Percentiles rank a stretch among this genome's conserved stretches.
Evolutionary conservation across 2,888 invertebrate species (phyloP).

Genomic region (Scrobipalpa costella): DNA sequence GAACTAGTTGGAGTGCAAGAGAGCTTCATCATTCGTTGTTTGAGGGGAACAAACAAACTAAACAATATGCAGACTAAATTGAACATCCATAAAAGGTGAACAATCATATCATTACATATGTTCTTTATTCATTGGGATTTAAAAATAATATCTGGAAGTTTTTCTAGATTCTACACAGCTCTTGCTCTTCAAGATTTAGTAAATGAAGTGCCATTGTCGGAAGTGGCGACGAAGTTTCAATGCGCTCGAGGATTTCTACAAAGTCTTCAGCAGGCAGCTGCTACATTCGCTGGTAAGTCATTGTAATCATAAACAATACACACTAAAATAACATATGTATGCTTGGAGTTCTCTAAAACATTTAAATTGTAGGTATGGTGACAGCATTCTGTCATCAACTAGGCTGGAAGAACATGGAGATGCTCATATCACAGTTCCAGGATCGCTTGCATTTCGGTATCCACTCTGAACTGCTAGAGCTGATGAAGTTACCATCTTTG

Average conservation of each 20-base stretch:
- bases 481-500: slow-evolving; percentile 91
- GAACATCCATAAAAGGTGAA: slow-evolving; percentile 84
- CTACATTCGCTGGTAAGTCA: slow-evolving; percentile 92
- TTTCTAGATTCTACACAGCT: slow-evolving; percentile 90
- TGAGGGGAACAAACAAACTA: slow-evolving; percentile 84
- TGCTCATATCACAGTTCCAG: slow-evolving; percentile 95
- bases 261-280: slow-evolving; percentile 95
- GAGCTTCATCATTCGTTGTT: slow-evolving; percentile 89
- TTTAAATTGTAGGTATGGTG: slow-evolving; percentile 89
- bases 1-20: slow-evolving; percentile 94
- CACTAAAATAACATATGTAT: not conserved
- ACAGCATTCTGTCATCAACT: slow-evolving; percentile 96
- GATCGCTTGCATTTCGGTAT: slow-evolving; percentile 96
- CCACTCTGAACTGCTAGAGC: slow-evolving; percentile 93
- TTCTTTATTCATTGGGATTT: not conserved
- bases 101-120: not conserved
- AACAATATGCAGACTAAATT: slow-evolving; percentile 78
- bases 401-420: slow-evolving; percentile 95
- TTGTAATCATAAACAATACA: too few relatives aligned
- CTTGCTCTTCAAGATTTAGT: slow-evolving; percentile 96
- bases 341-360: not conserved
- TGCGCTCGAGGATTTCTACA: slow-evolving; percentile 95
- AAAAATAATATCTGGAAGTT: not conserved
- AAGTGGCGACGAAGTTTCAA: slow-evolving; percentile 91
- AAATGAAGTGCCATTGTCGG: slow-evolving; percentile 90